phyloP scores from a whole-genome alignment of 2,888 invertebrate species.

The Drosophila nr. fundita region DNA sequence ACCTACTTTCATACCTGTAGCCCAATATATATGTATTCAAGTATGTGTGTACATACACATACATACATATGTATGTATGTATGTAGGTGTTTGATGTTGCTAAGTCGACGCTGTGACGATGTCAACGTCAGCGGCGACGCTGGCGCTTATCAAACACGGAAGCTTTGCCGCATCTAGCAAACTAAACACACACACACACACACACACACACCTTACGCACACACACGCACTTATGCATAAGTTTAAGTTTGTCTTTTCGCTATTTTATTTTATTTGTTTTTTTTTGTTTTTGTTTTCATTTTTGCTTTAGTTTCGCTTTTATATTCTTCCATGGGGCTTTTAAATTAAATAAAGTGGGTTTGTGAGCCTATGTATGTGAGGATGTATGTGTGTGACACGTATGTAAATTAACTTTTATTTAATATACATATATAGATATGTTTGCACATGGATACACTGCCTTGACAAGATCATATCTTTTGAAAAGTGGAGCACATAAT shows the following conservation, averaged over 20 bases:
- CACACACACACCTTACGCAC: constrained; percentile 4
- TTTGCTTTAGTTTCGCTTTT: constrained; percentile 24
- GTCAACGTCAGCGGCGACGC: constrained; percentile 20
- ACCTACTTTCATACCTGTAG: constrained; percentile 18
- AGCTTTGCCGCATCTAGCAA: constrained; percentile 63
- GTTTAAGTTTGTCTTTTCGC: constrained; percentile 15
- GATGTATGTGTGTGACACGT: constrained; percentile 18
- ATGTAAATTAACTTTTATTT: constrained; percentile 50
- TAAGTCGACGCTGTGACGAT: constrained; percentile 41
- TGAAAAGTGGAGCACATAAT: constrained; percentile 36
- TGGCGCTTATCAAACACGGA: constrained; percentile 75
- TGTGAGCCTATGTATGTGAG: constrained; percentile 9
- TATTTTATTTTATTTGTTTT: neutral
- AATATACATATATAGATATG: neutral
- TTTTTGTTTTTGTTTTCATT: constrained; percentile 8
- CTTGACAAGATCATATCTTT: constrained; percentile 35
- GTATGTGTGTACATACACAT: neutral
- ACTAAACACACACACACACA: constrained; percentile 32
- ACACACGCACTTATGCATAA: constrained; percentile 4
- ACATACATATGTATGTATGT: neutral
- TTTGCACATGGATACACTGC: neutral
- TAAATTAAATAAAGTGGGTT: constrained; percentile 43
- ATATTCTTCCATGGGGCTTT: constrained; percentile 32
- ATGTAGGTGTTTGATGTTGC: constrained; percentile 49
- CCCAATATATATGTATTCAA: neutral